phyloP scores from a whole-genome alignment of 2,797 vertebrate genomes.

The Chloroceryle amazona region DNA sequence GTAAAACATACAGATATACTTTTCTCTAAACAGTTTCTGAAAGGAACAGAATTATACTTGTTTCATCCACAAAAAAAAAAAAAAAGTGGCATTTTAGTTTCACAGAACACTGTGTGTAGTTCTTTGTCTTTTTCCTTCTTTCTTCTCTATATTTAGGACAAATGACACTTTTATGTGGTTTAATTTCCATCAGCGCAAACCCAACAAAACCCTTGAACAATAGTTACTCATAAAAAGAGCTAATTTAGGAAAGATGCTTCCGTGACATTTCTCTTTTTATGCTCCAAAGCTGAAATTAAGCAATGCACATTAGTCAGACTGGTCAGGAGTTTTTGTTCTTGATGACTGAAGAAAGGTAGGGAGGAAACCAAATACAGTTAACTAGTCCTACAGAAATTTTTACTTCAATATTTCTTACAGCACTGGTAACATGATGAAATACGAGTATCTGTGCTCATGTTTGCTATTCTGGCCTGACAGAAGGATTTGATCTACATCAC shows the following conservation, averaged over 20 bases:
- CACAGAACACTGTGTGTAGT: not conserved
- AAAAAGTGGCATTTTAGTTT: not conserved
- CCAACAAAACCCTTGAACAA: not conserved
- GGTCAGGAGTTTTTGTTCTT: not conserved
- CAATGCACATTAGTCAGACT: not conserved
- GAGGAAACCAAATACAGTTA: not conserved
- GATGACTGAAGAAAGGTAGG: not conserved
- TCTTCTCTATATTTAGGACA: not conserved
- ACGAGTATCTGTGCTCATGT: not conserved
- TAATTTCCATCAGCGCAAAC: constrained; percentile 13
- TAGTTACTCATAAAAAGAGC: not conserved
- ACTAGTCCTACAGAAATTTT: not conserved
- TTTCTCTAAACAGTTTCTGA: not conserved
- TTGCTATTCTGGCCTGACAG: not conserved
- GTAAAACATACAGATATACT: not conserved
- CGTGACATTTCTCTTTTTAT: not conserved
- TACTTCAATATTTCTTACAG: not conserved
- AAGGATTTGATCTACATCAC: not conserved
- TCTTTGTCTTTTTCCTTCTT: not conserved
- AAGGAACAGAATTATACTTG: not conserved
- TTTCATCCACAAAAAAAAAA: not conserved
- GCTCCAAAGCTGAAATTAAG: not conserved
- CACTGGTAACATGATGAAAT: not conserved
- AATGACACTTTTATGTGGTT: not conserved
- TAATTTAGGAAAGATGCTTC: not conserved